Evolutionary conservation across 2,797 vertebrate species (phyloP), one percentile per base, ranked within the genome.

Genomic region (Serranus cabrilla): DNA sequence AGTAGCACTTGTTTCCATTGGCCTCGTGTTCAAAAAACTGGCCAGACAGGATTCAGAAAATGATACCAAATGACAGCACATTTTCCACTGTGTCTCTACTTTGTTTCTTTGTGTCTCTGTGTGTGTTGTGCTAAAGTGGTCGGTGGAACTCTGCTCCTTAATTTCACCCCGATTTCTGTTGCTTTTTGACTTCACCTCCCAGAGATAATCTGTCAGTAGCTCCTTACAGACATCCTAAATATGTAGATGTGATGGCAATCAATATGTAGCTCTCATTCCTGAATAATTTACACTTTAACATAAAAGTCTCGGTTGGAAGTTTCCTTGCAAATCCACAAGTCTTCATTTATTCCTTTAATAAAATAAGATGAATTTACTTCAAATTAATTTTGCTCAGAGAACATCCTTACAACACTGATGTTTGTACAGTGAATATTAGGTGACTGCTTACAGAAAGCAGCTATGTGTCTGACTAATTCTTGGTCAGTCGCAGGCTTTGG

Each of bases 1-100:
- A 59, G 74, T 31, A 87, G 65, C 77, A 87, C 80, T 89, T 89
- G 80, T 90, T 90, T 89, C 85, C 84, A 89, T 82, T 89, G 81
- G 86, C 78, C 51, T 66, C 21, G 13, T 40, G 25, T 69, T 82
- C 11, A 78, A 74, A 75, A 74, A 70, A 72, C 50, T 74, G 78
- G 27, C 84, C 64, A 85, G 80, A 83, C 67, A 83, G 47, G 40
- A 83, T 69, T 78, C 70, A 61, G 85, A 88, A 81, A 84, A 83
- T 86, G 55, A 88, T 83, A 87, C 81, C 57, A 71, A 85, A 86
- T 86, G 83, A 84, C 78, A 82, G 78, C 81, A 82, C 49, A 84
- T 82, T 91, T 92, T 89, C 85, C 81, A 83, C 54, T 73, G 74
- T 5, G 50, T 43, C 50, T 80, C 51, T 20, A 47, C 59, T 76